Evolutionary conservation across 2,113 vertebrate genomes (phyloP).

Genomic region (Siniperca chuatsi): DNA sequence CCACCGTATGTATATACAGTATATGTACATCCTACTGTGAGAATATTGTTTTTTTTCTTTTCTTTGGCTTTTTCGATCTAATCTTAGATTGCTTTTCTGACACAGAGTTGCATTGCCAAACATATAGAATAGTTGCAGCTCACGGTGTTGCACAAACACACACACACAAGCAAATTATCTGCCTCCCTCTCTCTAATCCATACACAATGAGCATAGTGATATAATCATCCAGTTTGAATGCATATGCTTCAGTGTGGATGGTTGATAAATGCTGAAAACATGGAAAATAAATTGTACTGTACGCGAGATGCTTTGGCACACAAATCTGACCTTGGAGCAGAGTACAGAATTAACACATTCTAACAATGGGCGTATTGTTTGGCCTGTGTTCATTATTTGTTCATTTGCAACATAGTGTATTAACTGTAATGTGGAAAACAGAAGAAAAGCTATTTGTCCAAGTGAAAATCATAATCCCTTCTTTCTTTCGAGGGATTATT

Average conservation of each 20-base stretch:
- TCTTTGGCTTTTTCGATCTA: slow-evolving; percentile 36
- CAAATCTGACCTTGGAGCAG: slow-evolving; percentile 57
- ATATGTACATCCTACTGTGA: background rate
- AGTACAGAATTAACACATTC: slow-evolving; percentile 53
- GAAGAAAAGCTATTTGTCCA: slow-evolving; percentile 45
- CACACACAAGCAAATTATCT: slow-evolving; percentile 27
- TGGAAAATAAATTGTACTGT: slow-evolving; percentile 61
- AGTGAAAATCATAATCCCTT: slow-evolving; percentile 56
- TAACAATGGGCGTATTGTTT: slow-evolving; percentile 66
- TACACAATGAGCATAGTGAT: slow-evolving; percentile 25
- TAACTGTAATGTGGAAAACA: slow-evolving; percentile 61
- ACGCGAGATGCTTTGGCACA: slow-evolving; percentile 17
- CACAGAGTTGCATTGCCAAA: background rate
- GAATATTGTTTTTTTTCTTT: slow-evolving; percentile 12
- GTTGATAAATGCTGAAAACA: slow-evolving; percentile 64
- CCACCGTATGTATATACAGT: slow-evolving; percentile 24
- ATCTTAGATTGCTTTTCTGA: slow-evolving; percentile 13
- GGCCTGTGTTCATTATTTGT: slow-evolving; percentile 59
- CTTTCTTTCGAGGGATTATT: slow-evolving; percentile 69
- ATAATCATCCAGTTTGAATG: slow-evolving; percentile 56
- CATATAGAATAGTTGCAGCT: slow-evolving; percentile 20
- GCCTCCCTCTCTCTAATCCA: slow-evolving; percentile 52
- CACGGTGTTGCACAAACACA: background rate
- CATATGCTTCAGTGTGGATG: slow-evolving; percentile 26
- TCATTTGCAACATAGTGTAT: slow-evolving; percentile 61